These are phyloP conservation scores for Nymphalis polychloros DNA, from an alignment of 2,888 invertebrate genomes.

Conservation along the genomic window DNA sequence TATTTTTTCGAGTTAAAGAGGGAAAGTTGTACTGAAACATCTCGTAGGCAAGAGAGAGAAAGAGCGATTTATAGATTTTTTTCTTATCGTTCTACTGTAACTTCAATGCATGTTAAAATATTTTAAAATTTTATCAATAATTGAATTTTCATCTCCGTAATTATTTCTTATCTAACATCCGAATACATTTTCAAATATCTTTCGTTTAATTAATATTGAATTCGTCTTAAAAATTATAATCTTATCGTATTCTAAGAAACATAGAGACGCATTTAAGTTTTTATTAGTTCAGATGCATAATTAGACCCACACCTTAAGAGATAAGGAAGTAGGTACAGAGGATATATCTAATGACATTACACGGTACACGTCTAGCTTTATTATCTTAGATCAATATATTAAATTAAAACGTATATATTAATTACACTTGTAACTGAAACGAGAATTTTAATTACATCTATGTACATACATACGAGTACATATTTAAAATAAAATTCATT, in stretches of 20 bases:
- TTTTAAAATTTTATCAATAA: too few relatives aligned
- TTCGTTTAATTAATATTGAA: conserved; percentile 3
- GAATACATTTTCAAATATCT: background rate
- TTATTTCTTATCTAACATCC: background rate
- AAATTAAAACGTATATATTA: conserved; percentile 1
- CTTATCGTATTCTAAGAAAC: conserved; percentile 6
- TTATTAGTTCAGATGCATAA: background rate
- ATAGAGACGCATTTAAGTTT: conserved; percentile 5
- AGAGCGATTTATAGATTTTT: too few relatives aligned
- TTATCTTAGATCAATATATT: conserved; percentile 7
- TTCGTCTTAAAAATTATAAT: background rate
- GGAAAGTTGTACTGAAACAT: too few relatives aligned
- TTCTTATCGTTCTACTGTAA: too few relatives aligned
- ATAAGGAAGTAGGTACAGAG: conserved; percentile 4
- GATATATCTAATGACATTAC: background rate
- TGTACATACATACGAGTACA: background rate
- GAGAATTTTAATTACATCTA: conserved; percentile 11
- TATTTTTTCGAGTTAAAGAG: too few relatives aligned
- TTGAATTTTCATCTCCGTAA: too few relatives aligned
- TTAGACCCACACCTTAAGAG: conserved; percentile 9
- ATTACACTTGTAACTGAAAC: background rate
- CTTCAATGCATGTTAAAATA: too few relatives aligned
- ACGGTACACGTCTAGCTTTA: background rate
- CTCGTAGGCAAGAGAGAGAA: too few relatives aligned
- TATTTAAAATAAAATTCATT: background rate